phyloP scores from a whole-genome alignment of 2,797 vertebrate genomes.

The Cirrhinus molitorella region DNA sequence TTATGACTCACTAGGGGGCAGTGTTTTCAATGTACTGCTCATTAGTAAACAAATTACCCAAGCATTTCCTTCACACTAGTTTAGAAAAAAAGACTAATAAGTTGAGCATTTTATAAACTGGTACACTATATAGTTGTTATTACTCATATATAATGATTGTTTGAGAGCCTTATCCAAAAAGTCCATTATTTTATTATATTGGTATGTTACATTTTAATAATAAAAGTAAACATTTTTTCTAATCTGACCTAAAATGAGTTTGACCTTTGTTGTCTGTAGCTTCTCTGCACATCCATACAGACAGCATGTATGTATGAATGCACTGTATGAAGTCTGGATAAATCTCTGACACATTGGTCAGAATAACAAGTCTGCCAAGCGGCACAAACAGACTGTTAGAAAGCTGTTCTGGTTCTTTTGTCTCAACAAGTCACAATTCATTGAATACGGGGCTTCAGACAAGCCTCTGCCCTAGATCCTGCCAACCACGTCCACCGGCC shows the following conservation, averaged over 20 bases:
- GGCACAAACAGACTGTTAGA: conserved; percentile 27
- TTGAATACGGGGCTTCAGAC: conserved; percentile 36
- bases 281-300: not conserved
- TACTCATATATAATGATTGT: not conserved
- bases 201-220: not conserved
- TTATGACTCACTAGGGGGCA: conserved; percentile 19
- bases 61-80: not conserved
- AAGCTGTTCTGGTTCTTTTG: conserved; percentile 31
- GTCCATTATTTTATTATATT: not conserved
- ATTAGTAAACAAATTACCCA: not conserved
- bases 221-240: not conserved
- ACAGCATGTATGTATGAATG: not conserved
- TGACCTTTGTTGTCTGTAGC: not conserved
- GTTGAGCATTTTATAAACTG: not conserved
- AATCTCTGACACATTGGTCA: conserved; percentile 17
- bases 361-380: conserved; percentile 4
- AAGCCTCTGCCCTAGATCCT: conserved; percentile 46
- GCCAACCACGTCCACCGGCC: conserved; percentile 31
- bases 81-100: too few species aligned
- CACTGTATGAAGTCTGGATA: conserved; percentile 3
- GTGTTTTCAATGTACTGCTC: not conserved
- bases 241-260: not conserved
- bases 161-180: not conserved
- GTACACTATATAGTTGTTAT: not conserved
- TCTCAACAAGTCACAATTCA: conserved; percentile 40